A percentile compares a stretch with the other conserved stretches of the same genome.
phyloP scores from a whole-genome alignment of 1,140 invertebrate species.

The Hycleus phaleratus region DNA sequence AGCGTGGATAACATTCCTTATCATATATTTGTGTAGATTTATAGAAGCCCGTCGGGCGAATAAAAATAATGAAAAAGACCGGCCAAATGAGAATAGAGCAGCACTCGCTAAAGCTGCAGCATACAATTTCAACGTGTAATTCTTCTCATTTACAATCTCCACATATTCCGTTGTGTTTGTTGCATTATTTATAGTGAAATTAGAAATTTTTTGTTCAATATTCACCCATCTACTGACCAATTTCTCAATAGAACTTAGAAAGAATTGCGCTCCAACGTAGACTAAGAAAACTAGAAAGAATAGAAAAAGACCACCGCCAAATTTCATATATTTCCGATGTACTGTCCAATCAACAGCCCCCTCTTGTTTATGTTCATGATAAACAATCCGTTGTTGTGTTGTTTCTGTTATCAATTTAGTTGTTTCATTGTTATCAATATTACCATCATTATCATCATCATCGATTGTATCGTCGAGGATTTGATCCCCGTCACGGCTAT shows the following conservation, averaged over 20 bases:
- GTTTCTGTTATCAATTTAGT: not conserved
- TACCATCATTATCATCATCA: not conserved
- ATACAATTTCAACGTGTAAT: not conserved
- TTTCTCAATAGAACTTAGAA: not conserved
- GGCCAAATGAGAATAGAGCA: not conserved
- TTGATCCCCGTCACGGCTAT: conserved; percentile 34
- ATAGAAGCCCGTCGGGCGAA: conserved; percentile 21
- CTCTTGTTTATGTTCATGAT: conserved; percentile 7
- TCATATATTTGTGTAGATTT: conserved; percentile 28
- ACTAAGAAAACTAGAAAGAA: conserved; percentile 1
- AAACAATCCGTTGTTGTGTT: conserved; percentile 2
- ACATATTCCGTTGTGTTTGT: not conserved
- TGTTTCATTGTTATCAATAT: not conserved
- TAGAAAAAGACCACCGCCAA: not conserved
- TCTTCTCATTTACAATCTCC: not conserved
- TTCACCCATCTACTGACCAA: conserved; percentile 12
- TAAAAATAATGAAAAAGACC: no score
- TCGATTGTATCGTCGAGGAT: conserved; percentile 25
- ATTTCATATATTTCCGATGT: conserved; percentile 11
- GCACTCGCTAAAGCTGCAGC: not conserved
- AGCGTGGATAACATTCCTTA: conserved; percentile 23
- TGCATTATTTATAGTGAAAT: not conserved
- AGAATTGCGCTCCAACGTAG: not conserved
- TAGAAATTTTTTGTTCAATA: not conserved
- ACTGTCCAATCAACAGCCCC: conserved; percentile 4